Evolutionary conservation across 2,113 vertebrate genomes (phyloP), one percentile per base, ranked within the genome.

Genomic region (Fregetta grallaria): DNA sequence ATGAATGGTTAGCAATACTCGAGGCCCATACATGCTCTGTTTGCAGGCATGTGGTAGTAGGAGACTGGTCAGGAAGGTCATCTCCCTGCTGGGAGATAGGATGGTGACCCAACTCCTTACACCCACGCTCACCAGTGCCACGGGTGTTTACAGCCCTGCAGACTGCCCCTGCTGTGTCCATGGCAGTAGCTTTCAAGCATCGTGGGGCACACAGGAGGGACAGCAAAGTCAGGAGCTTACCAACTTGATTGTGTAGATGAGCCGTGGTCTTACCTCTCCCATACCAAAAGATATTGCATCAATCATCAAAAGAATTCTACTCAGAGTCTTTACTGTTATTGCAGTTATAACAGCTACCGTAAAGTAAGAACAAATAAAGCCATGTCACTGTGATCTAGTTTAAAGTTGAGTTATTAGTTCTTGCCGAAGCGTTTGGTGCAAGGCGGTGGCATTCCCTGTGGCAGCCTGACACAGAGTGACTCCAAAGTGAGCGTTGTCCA

Each of bases 401-500:
- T 61, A 29, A 81, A 80, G 38, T 3, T 47, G 45, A 14, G 42
- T 72, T 67, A 55, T 53, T 56, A 40, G 13, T 42, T 80, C 42
- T 66, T 45, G 45, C 4, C 2, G 1, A 61, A 80, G 21, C 21
- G 17, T 78, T 89, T 25, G 15, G 14, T 1, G 9, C 49, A 49
- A 44, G 15, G 17, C 3, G 10, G 29, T 29, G 36, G 16, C 20
- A 42, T 62, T 88, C n/a, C 29, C 32, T 59, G 21, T 18, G 20
- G 25, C 23, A 42, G 38, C 38, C 30, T 76, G 40, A 50, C 17
- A 15, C 42, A 75, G 38, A 34, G 15, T 58, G 26, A 29, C 40
- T 70, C n/a, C 49, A 65, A 9, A 0, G 0, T 49, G 10, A 44
- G 45, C 2, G 0, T 23, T 42, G 42, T 52, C 66, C 56, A 70